phyloP scores from a whole-genome alignment of 53 echinoderm and acorn worm genomes.

The Holothuria scabra region DNA sequence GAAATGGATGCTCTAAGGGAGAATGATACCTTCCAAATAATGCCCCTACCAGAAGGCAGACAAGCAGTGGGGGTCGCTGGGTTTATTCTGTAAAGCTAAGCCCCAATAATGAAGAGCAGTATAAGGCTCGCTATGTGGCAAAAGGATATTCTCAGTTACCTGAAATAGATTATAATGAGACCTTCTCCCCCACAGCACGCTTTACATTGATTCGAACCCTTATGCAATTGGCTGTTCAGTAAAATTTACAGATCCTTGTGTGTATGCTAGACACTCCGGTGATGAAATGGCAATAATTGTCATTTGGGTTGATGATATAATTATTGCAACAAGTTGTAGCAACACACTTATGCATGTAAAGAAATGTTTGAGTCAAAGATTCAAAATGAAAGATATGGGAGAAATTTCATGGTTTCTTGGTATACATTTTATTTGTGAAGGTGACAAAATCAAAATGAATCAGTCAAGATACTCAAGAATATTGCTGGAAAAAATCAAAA shows the following conservation, averaged over 20 bases:
- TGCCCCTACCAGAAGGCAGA: conserved; percentile 24
- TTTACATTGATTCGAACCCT: conserved; percentile 30
- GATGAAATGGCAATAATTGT: conserved; percentile 11
- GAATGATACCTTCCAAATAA: conserved; percentile 36
- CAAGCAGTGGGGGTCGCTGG: conserved; percentile 28
- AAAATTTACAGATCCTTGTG: conserved; percentile 14
- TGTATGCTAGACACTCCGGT: background rate
- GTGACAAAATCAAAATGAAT: no score
- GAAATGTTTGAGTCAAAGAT: background rate
- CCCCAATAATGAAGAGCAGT: conserved; percentile 29
- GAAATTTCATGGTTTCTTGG: no score
- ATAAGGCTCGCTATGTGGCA: conserved; percentile 47
- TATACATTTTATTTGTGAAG: no score
- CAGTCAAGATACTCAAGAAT: no score
- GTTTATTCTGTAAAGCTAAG: conserved; percentile 11
- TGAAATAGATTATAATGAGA: conserved; percentile 54
- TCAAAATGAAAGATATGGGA: no score
- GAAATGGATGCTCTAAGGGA: conserved; percentile 19
- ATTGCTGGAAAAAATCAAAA: no score
- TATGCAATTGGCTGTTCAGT: conserved; percentile 57
- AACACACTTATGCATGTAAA: background rate
- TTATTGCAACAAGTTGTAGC: background rate
- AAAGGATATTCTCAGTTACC: conserved; percentile 40
- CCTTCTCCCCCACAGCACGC: conserved; percentile 34
- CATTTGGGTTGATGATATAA: background rate